Conservation (phyloP, 2,113 vertebrate genomes). For the Eurystomus gularis region DNA sequence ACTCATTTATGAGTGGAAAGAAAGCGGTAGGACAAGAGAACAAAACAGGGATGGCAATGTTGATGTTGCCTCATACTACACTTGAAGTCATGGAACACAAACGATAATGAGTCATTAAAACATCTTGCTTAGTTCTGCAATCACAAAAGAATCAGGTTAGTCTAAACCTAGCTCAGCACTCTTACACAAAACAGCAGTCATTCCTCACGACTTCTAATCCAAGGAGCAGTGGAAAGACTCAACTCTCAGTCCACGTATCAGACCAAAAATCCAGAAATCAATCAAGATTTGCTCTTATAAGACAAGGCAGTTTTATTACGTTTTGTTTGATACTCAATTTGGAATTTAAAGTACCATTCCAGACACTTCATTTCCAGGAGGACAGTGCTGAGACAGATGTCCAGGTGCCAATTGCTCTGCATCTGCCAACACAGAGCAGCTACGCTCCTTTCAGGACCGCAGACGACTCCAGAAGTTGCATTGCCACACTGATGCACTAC, state of each 20-base stretch:
- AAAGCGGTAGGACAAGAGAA: not conserved
- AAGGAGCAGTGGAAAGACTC: not conserved
- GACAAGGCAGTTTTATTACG: not conserved
- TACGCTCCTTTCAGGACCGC: not conserved
- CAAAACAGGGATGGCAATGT: not conserved
- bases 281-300: not conserved
- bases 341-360: not conserved
- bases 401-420: not conserved
- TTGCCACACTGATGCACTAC: not conserved
- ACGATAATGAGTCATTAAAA: not conserved
- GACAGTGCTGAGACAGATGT: not conserved
- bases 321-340: not conserved
- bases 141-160: not conserved
- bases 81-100: not conserved
- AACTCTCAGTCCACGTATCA: rapidly evolving
- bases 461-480: not conserved
- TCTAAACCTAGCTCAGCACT: not conserved
- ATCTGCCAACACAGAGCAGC: not conserved
- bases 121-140: not conserved
- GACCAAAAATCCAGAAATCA: not conserved
- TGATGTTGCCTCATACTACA: not conserved
- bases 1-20: not conserved
- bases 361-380: not conserved
- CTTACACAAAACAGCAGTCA: not conserved
- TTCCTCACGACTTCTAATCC: not conserved